phyloP scores from a whole-genome alignment of 2,113 vertebrate genomes.

The Peromyscus leucopus region DNA sequence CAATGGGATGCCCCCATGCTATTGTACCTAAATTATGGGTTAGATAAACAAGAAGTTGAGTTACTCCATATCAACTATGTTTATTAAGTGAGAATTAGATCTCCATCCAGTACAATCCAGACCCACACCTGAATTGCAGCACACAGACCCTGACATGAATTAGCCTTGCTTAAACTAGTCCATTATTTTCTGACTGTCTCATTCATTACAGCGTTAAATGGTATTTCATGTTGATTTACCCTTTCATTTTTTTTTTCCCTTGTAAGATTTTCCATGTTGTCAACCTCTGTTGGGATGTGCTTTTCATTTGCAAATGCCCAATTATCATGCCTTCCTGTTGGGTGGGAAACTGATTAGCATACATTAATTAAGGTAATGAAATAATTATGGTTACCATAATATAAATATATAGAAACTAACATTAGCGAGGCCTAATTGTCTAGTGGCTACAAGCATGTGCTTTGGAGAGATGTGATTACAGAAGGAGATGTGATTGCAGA shows the following conservation, averaged over 20 bases:
- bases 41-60: neutral
- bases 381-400: conserved; percentile 28
- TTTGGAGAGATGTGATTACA: conserved; percentile 5
- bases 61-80: neutral
- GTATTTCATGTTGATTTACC: neutral
- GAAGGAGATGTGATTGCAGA: neutral
- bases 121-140: neutral
- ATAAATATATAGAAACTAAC: neutral
- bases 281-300: neutral
- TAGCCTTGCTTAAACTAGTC: neutral
- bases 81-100: neutral
- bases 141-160: neutral
- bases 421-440: neutral
- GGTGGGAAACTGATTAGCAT: conserved; percentile 5
- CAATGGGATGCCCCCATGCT: neutral
- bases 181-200: neutral
- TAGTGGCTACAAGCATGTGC: neutral
- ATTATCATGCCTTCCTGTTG: conserved; percentile 22
- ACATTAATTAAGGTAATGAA: conserved; percentile 43
- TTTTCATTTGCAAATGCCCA: conserved; percentile 30
- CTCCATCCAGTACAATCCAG: neutral
- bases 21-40: neutral
- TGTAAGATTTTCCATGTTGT: neutral
- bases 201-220: neutral
- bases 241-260: neutral